Evolutionary conservation across 2,888 invertebrate species (phyloP), one percentile per base, ranked within the genome.

Genomic region (Artemia sinica): DNA sequence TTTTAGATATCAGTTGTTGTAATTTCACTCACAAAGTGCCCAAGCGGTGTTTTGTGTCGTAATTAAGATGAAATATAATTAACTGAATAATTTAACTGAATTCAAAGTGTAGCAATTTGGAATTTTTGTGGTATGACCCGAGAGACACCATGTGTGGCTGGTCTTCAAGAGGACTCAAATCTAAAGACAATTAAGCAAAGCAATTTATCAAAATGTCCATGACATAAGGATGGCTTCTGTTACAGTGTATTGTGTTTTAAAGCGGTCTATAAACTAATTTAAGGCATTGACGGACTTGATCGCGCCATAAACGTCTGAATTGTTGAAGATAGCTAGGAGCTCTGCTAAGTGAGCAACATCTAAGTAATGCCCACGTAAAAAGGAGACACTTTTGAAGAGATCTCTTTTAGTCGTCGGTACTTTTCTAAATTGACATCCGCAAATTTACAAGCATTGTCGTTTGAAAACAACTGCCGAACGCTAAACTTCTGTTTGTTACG

Each of bases 211-310:
- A 58, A 58, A 28, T 58, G n/a, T 58, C 14, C 9, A 10, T 11
- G 63, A 28, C 63, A 58, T n/a, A 58, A 28, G 63, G 63, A 58
- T 58, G 28, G 63, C 63, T 58, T 58, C 63, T 28, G 63, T 28
- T 58, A 58, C 63, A 11, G 28, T 58, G 63, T 18, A 58, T 58
- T 58, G 63, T 58, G 63, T 11, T 58, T 58, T 58, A 18, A 58
- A 58, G 28, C 14, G 63, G 63, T 58, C 63, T 58, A 58, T 58
- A 58, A 58, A 58, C n/a, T 58, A n/a, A 58, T 58, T 58, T 58
- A 58, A 41, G 41, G 41, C 41, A 41, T 41, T 41, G 41, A 41
- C 41, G 41, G 41, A 41, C 41, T 41, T 41, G 41, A 41, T 41
- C 41, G 41, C 41, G 41, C 41, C 1, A 41, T 41, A 41, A 41